These are phyloP conservation scores for Actenoides lindsayi DNA, from an alignment of 2,113 vertebrate genomes.

Conservation along the genomic window DNA sequence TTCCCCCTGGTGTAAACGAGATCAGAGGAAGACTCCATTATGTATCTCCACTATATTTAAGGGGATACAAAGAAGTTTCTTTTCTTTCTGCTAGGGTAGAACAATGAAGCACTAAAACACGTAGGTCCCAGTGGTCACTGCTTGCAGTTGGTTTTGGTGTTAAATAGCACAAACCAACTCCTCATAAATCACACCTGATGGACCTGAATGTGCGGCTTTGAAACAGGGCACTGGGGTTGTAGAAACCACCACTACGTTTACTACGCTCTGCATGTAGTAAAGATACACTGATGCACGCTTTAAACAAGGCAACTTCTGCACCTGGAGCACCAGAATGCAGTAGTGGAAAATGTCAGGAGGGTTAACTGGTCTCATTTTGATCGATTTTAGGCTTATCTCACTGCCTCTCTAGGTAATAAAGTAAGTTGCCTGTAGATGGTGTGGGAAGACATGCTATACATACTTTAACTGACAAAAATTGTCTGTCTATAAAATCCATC, in stretches of 20 bases:
- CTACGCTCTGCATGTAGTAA: background rate
- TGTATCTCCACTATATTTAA: background rate
- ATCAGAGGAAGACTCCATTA: background rate
- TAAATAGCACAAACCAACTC: background rate
- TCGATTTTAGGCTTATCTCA: background rate
- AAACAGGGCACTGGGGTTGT: background rate
- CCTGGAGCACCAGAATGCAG: background rate
- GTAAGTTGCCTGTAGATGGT: constrained; percentile 8
- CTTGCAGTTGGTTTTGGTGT: background rate
- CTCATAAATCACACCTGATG: background rate
- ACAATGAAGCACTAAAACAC: background rate
- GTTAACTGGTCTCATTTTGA: background rate
- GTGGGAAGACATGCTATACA: background rate
- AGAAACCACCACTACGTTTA: background rate
- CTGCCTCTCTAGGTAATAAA: background rate
- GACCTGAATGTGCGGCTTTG: background rate
- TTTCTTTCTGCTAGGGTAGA: background rate
- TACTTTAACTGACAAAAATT: background rate
- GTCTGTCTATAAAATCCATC: background rate
- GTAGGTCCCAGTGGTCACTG: background rate
- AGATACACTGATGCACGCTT: background rate
- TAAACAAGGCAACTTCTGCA: background rate
- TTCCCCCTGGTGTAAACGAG: background rate
- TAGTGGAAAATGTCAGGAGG: background rate
- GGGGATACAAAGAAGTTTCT: background rate